Evolutionary conservation across 2,888 invertebrate species (phyloP).

Genomic region (Gari tellinella): DNA sequence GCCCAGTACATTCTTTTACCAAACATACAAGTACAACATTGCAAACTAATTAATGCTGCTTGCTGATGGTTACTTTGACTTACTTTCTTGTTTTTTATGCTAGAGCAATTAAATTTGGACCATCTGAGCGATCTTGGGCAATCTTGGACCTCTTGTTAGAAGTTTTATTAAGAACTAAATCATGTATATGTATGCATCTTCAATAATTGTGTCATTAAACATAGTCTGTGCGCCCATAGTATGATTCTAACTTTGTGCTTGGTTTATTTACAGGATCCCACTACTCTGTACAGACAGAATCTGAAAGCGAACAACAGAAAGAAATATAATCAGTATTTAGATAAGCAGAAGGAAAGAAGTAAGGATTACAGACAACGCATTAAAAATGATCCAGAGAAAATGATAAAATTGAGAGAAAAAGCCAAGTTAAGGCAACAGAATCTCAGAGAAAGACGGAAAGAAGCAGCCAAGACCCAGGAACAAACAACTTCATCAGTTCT

Average conservation of each 20-base stretch:
- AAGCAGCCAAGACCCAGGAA: slow-evolving; percentile 28
- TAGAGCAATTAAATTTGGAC: slow-evolving; percentile 2
- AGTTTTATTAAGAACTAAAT: slow-evolving; percentile 2
- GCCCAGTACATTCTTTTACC: slow-evolving; percentile 1
- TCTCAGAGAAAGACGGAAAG: slow-evolving; percentile 23
- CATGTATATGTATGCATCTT: slow-evolving; percentile 2
- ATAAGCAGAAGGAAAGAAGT: slow-evolving; percentile 30
- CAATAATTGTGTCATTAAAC: slow-evolving; percentile 2
- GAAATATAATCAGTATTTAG: slow-evolving; percentile 36
- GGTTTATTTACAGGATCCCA: slow-evolving; percentile 2
- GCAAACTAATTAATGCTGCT: slow-evolving; percentile 2
- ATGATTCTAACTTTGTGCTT: slow-evolving; percentile 2
- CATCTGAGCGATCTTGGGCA: slow-evolving; percentile 1
- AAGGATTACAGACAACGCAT: slow-evolving; percentile 34
- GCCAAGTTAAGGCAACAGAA: slow-evolving; percentile 28
- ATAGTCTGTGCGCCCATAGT: slow-evolving; percentile 2
- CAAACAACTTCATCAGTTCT: slow-evolving; percentile 21
- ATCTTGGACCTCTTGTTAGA: slow-evolving; percentile 2
- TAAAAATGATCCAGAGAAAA: slow-evolving; percentile 35
- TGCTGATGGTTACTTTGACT: slow-evolving; percentile 1
- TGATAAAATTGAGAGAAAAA: slow-evolving; percentile 27
- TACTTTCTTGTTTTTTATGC: slow-evolving; percentile 2
- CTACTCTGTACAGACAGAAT: slow-evolving; percentile 31
- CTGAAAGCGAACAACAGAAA: slow-evolving; percentile 26
- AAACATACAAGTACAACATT: slow-evolving; percentile 2